Percentiles rank a stretch among this genome's conserved stretches.
These are phyloP conservation scores for Pseudococcus viburni DNA, from an alignment of 2,888 invertebrate genomes.

Conservation along the genomic window DNA sequence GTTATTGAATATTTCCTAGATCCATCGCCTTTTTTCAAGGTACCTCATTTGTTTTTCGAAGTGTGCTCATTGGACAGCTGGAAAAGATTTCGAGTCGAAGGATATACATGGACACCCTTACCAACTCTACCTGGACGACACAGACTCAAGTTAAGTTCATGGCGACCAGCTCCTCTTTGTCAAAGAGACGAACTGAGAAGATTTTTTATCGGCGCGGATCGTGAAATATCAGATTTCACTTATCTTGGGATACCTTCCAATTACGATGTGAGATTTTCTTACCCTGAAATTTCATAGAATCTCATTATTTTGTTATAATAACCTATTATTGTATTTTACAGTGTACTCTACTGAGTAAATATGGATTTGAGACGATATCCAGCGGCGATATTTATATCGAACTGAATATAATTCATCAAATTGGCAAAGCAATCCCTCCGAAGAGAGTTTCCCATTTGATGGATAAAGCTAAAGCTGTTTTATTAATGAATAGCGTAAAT, in stretches of 20 bases:
- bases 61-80: conserved; percentile 79
- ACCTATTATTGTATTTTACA: conserved; percentile 60
- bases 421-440: conserved; percentile 57
- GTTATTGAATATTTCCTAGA: background rate
- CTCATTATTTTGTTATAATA: background rate
- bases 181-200: conserved; percentile 74
- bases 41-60: conserved; percentile 78
- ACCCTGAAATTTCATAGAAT: background rate
- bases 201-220: conserved; percentile 83
- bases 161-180: conserved; percentile 72
- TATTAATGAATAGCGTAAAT: conserved; percentile 74
- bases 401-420: conserved; percentile 75
- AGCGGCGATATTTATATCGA: conserved; percentile 73
- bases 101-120: conserved; percentile 74
- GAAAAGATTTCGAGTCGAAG: conserved; percentile 82
- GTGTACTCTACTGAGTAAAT: conserved; percentile 71
- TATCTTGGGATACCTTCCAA: conserved; percentile 73
- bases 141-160: conserved; percentile 71
- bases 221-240: conserved; percentile 77
- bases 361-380: conserved; percentile 72
- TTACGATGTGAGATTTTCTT: conserved; percentile 70
- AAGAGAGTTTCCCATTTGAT: conserved; percentile 69
- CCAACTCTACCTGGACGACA: conserved; percentile 72
- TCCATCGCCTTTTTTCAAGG: conserved; percentile 66
- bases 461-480: conserved; percentile 72